Evolutionary conservation across 2,888 invertebrate species (phyloP), one percentile per base, ranked within the genome.

Genomic region (Perdita meconis): DNA sequence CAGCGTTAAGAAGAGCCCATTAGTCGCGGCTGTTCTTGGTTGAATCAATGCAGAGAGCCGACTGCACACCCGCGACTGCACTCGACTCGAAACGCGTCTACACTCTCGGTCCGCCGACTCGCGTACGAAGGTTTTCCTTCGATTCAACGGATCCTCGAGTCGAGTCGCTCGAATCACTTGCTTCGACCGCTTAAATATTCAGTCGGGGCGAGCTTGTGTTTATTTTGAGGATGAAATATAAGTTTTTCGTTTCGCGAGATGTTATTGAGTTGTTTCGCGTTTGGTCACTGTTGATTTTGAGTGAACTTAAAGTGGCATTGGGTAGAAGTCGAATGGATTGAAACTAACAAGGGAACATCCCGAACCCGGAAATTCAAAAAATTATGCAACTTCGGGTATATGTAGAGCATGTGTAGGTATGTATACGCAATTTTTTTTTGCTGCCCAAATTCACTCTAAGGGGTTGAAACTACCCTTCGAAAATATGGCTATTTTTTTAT

Each of bases 21-120:
- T 69, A 73, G 69, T 74, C 61, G 40, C 56, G 10, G 40, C 61
- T 56, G 16, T 70, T 76, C 56, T 57, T 55, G 22, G 68, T 57
- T 55, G 59, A 70, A 78, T 78, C 75, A 72, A 75, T 57, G 74
- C 50, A 36, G 44, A 65, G 65, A 40, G 74, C 56, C 19, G 30
- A 6, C 30, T 30, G n/a, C 47, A 47, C 12, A 10, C 47, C 47
- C 50, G 26, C 10, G 13, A 50, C 40, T 30, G 38, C 53, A 36
- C 36, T 63, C 34, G 12, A 42, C 57, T 68, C 13, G 38, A 57
- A 64, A 60, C 24, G 47, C 1, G 68, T 42, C 24, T 30, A 65
- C 42, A 64, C 59, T 8, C 4, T 1, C 10, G 0, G 0, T 12
- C 2, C 44, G 2, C 2, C 16, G 4, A 13, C 10, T 24, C 12